phyloP scores from a whole-genome alignment of 1,140 invertebrate genomes.

The Atta colombica region DNA sequence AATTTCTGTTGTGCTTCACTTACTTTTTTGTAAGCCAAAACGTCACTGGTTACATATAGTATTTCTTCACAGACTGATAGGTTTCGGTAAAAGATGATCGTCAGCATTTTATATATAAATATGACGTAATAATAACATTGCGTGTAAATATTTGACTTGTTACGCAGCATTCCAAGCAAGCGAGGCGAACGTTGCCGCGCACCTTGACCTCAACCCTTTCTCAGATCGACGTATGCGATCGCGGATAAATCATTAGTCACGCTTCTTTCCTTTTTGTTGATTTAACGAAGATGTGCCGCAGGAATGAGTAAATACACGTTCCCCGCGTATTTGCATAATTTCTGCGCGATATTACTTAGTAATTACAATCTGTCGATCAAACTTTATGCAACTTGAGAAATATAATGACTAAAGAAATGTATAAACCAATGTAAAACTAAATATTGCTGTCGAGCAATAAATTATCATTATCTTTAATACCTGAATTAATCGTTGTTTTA shows the following conservation, averaged over 20 bases:
- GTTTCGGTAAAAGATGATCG: conserved; percentile 27
- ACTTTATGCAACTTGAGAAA: conserved; percentile 38
- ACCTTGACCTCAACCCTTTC: conserved; percentile 71
- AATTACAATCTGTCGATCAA: conserved; percentile 54
- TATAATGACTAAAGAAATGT: neutral
- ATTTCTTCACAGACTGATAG: neutral
- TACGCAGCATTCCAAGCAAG: conserved; percentile 50
- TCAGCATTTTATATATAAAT: conserved; percentile 50
- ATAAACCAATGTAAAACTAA: neutral
- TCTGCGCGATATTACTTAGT: conserved; percentile 27
- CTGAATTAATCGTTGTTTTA: conserved; percentile 18
- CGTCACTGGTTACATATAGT: conserved; percentile 4
- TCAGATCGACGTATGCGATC: conserved; percentile 57
- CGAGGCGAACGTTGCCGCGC: conserved; percentile 55
- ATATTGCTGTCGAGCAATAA: neutral
- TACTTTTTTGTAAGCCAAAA: neutral
- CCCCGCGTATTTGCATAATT: conserved; percentile 50
- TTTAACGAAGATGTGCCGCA: conserved; percentile 59
- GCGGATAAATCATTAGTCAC: conserved; percentile 67
- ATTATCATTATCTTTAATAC: neutral
- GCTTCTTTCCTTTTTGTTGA: conserved; percentile 63
- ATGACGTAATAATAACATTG: conserved; percentile 64
- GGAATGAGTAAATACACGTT: conserved; percentile 44
- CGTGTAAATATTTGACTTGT: conserved; percentile 68
- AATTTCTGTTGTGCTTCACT: neutral